These are phyloP conservation scores for Zygaena filipendulae DNA, from an alignment of 2,888 invertebrate genomes.

Conservation along the genomic window DNA sequence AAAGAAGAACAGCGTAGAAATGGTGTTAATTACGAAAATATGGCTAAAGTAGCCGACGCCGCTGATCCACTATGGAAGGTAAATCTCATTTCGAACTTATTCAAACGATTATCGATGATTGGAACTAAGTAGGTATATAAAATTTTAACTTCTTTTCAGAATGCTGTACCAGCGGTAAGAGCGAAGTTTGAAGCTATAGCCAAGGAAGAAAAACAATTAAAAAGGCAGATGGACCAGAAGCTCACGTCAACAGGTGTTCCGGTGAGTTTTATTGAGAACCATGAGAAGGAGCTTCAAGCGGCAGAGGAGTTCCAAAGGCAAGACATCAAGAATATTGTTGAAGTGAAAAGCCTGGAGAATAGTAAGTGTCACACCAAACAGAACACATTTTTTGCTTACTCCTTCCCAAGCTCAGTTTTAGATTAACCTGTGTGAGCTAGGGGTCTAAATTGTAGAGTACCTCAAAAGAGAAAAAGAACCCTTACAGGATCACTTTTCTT, in stretches of 20 bases:
- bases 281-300: constrained; percentile 25
- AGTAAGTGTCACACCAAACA: too few relatives aligned
- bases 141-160: constrained; percentile 19
- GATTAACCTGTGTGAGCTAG: too few relatives aligned
- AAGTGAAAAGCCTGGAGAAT: constrained; percentile 26
- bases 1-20: constrained; percentile 37
- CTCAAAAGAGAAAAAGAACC: too few relatives aligned
- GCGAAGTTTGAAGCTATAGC: constrained; percentile 35
- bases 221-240: constrained; percentile 25
- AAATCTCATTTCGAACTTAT: too few relatives aligned
- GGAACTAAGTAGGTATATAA: too few relatives aligned
- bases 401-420: too few relatives aligned
- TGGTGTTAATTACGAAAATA: constrained; percentile 32
- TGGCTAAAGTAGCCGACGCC: constrained; percentile 37
- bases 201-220: constrained; percentile 28
- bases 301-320: constrained; percentile 29
- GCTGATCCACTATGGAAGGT: constrained; percentile 50
- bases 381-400: too few relatives aligned
- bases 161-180: constrained; percentile 24
- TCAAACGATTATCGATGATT: too few relatives aligned
- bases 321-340: constrained; percentile 39
- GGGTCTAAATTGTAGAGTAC: too few relatives aligned
- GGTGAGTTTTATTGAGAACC: constrained; percentile 27
- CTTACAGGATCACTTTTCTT: too few relatives aligned
- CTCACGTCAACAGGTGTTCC: constrained; percentile 38